phyloP scores from a whole-genome alignment of 64 coral and sea anemone genomes.

The Actinia equina region DNA sequence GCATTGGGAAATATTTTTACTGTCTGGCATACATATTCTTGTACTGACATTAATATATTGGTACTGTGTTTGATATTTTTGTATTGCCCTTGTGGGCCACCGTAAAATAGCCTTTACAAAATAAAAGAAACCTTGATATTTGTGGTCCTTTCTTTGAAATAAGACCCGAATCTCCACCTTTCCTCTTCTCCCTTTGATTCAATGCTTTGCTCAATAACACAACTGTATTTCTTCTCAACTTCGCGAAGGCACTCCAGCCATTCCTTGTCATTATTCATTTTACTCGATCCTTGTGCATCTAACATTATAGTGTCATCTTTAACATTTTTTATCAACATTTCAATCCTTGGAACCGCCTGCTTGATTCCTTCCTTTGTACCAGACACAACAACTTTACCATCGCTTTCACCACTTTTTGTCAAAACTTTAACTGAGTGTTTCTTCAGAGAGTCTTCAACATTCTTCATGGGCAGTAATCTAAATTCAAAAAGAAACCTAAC shows the following conservation, averaged over 20 bases:
- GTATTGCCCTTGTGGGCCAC: too few relatives aligned
- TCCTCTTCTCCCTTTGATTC: too few relatives aligned
- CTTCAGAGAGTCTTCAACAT: neutral
- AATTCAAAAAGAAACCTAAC: constrained; percentile 18
- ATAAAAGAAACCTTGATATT: too few relatives aligned
- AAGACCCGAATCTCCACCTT: too few relatives aligned
- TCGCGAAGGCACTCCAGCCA: neutral
- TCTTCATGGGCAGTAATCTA: neutral
- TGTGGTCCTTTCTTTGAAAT: too few relatives aligned
- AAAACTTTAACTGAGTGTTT: neutral
- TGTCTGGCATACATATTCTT: too few relatives aligned
- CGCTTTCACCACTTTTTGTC: neutral
- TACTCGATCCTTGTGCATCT: constrained; percentile 35
- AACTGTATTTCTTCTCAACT: neutral
- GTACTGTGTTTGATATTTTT: too few relatives aligned
- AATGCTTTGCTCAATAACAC: neutral
- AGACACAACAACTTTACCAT: neutral
- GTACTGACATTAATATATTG: too few relatives aligned
- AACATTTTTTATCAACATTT: neutral
- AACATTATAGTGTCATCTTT: neutral
- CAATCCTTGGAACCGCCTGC: neutral
- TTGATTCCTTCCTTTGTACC: constrained; percentile 30
- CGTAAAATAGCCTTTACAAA: too few relatives aligned
- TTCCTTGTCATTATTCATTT: constrained; percentile 1
- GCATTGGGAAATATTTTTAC: too few relatives aligned